phyloP scores from a whole-genome alignment of 2,888 invertebrate genomes.

The Andrena minutula region DNA sequence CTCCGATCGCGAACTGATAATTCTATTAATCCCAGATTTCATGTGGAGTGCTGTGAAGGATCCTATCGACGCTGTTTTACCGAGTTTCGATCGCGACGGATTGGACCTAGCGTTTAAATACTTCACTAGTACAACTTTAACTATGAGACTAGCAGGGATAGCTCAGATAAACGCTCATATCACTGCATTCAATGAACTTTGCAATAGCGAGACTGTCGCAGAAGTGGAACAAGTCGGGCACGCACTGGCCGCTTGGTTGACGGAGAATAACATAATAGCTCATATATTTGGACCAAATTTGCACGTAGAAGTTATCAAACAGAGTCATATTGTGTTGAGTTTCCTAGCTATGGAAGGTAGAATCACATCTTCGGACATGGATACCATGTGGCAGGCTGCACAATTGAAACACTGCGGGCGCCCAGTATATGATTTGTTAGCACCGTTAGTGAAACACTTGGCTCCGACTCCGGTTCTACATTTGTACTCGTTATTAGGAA shows the following conservation, averaged over 20 bases:
- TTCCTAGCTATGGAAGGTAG: slow-evolving; percentile 96
- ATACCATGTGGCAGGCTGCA: slow-evolving; percentile 97
- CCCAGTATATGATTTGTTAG: slow-evolving; percentile 96
- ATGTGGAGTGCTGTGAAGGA: slow-evolving; percentile 98
- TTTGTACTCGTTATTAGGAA: slow-evolving; percentile 94
- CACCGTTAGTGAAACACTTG: slow-evolving; percentile 95
- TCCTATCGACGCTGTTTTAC: slow-evolving; percentile 92
- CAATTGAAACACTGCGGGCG: slow-evolving; percentile 98
- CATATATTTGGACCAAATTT: slow-evolving; percentile 99
- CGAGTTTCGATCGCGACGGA: slow-evolving; percentile 95
- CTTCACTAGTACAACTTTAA: slow-evolving; percentile 96
- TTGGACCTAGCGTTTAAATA: slow-evolving; percentile 97
- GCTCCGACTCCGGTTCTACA: slow-evolving; percentile 95
- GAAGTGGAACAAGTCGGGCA: slow-evolving; percentile 95
- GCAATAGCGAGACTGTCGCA: slow-evolving; percentile 94
- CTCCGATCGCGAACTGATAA: slow-evolving; percentile 13
- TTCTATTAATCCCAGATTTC: slow-evolving; percentile 88
- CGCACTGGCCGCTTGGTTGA: slow-evolving; percentile 94
- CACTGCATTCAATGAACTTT: slow-evolving; percentile 95
- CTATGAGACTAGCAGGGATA: slow-evolving; percentile 97
- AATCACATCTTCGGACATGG: slow-evolving; percentile 95
- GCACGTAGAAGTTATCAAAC: slow-evolving; percentile 98
- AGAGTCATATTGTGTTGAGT: slow-evolving; percentile 96
- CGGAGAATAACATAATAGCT: slow-evolving; percentile 95
- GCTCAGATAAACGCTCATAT: slow-evolving; percentile 98